phyloP scores from a whole-genome alignment of 2,888 invertebrate genomes.

The Parnassius orleans region DNA sequence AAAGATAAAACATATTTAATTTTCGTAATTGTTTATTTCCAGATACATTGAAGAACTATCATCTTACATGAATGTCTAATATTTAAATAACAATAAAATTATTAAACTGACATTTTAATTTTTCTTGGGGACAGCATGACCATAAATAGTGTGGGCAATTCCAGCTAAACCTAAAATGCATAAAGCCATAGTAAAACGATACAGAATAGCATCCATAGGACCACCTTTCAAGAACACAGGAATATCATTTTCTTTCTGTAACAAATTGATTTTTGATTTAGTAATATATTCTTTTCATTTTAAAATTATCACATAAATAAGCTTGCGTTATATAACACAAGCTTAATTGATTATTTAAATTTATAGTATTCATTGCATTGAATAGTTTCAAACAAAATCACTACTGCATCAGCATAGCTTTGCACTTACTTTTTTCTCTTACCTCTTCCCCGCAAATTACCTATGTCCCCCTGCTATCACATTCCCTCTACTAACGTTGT shows the following conservation, averaged over 20 bases:
- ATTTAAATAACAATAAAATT: conserved; percentile 43
- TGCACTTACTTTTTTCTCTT: too few relatives aligned
- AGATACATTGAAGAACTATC: conserved; percentile 47
- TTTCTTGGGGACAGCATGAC: conserved; percentile 64
- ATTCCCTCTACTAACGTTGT: too few relatives aligned
- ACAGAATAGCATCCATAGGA: conserved; percentile 71
- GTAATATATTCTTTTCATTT: too few relatives aligned
- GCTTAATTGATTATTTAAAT: too few relatives aligned
- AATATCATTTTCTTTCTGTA: conserved; percentile 80
- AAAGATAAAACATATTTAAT: neutral
- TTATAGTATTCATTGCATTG: too few relatives aligned
- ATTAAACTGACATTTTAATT: conserved; percentile 38
- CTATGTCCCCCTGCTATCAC: too few relatives aligned
- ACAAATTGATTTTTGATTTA: conserved; percentile 1
- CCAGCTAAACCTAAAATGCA: conserved; percentile 61
- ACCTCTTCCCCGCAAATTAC: too few relatives aligned
- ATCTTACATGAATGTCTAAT: conserved; percentile 55
- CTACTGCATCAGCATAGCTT: too few relatives aligned
- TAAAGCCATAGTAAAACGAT: conserved; percentile 65
- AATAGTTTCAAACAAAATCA: too few relatives aligned
- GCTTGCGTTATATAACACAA: too few relatives aligned
- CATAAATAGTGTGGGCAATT: conserved; percentile 62
- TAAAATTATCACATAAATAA: too few relatives aligned
- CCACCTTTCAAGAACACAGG: conserved; percentile 83
- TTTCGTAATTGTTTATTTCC: conserved; percentile 43